Base-by-base conservation (phyloP, 53 echinoderm and acorn worm genomes). In the Holothuria leucospilota region DNA sequence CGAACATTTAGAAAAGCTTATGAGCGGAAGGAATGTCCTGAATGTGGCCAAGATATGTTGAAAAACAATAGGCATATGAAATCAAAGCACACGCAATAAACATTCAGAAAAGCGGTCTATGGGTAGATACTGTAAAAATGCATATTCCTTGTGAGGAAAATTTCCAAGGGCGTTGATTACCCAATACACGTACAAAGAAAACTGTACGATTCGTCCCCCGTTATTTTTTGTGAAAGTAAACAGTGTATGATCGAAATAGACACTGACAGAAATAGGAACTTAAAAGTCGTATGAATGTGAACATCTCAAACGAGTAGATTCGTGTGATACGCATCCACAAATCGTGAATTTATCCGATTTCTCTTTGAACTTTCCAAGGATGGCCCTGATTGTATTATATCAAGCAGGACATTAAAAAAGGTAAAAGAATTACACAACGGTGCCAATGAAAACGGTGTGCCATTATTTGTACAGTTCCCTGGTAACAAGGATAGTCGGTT, bases 171-270 rank as follows among this genome's bases (percentile, higher is more conserved):
- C 5, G 82, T 82, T 40, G 82, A 82, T 34, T 82, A 82, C 41
- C 82, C 64, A 63, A 62, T 82, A 8, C 82, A 82, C 62, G 82
- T 82, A 2, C 82, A 82, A 40, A 62, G 82, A 46, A 82, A 82
- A 82, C 29, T 82, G 12, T 39, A 82, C 63, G 82, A 62, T 21
- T 38, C 21, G 2, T 62, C 61, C 20, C 64, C 82, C 9, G 25
- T n/a, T 38, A 41, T 82, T 20, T 29, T 82, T 2, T 82, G 82
- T 40, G 82, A 82, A 20, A 29, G 26, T 3, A 82, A 39, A 0
- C 39, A 82, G 40, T 82, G 82, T 29, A 82, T 78, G 78, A 53
- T 28, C 29, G 63, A 62, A 30, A 29, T 82, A 38, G 29, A 62
- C 0, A 7, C 62, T 14, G 82, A 64, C 18, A 62, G 64, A 29